Conservation (phyloP, 2,888 invertebrate genomes). For the Caenorhabditis sp. region DNA sequence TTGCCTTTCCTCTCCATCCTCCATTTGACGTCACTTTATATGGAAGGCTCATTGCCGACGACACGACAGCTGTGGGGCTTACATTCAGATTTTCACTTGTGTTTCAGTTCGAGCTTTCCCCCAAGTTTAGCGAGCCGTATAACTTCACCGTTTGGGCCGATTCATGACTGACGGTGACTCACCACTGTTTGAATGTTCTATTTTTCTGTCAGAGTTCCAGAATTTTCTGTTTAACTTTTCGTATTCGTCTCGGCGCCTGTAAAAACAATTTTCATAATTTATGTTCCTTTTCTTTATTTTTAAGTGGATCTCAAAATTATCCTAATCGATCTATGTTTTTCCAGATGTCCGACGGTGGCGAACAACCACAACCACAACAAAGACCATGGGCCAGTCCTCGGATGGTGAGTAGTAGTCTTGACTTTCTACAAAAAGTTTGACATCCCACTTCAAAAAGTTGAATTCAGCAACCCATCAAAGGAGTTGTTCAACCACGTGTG, state of each 20-base stretch:
- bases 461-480: conserved; percentile 91
- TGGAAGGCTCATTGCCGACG: neutral
- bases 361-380: conserved; percentile 33
- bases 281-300: too few relatives aligned
- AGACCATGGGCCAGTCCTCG: conserved; percentile 63
- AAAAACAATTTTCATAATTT: too few relatives aligned
- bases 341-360: conserved; percentile 49
- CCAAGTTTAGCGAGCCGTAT: too few relatives aligned
- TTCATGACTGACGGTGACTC: too few relatives aligned
- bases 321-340: neutral
- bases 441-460: conserved; percentile 3
- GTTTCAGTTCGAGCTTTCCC: too few relatives aligned
- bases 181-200: too few relatives aligned
- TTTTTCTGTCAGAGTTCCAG: too few relatives aligned
- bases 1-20: neutral
- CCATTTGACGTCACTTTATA: neutral
- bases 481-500: conserved; percentile 91
- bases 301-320: neutral
- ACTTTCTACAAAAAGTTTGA: too few relatives aligned
- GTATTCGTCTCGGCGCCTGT: too few relatives aligned
- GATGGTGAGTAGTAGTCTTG: conserved; percentile 29
- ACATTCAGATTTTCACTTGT: too few relatives aligned
- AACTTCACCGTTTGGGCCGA: too few relatives aligned
- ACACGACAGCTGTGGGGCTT: neutral
- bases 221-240: too few relatives aligned